A percentile compares a stretch with the other conserved stretches of the same genome.
Evolutionary conservation across 1,140 invertebrate genomes (phyloP).

Genomic region (Trichonephila clavata): DNA sequence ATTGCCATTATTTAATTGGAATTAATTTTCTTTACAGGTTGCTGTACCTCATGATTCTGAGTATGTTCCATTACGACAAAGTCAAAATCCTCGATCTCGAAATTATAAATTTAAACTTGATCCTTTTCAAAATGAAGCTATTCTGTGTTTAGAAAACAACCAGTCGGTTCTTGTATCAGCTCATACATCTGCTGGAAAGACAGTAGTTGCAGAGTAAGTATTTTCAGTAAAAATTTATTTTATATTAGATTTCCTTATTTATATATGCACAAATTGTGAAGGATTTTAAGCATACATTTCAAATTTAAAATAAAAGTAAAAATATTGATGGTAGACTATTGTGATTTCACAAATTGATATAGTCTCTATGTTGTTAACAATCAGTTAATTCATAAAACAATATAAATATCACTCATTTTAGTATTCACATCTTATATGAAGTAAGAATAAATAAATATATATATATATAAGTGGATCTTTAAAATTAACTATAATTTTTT

Average conservation of each 20-base stretch:
- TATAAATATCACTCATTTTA: too few species aligned
- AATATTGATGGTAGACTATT: too few species aligned
- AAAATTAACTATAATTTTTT: too few species aligned
- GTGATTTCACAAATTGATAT: too few species aligned
- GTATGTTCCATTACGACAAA: constrained; percentile 87
- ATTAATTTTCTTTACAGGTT: constrained; percentile 37
- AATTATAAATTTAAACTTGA: constrained; percentile 97
- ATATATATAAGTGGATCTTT: too few species aligned
- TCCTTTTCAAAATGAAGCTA: constrained; percentile 99
- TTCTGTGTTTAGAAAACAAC: constrained; percentile 98
- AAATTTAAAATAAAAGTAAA: too few species aligned
- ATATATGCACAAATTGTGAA: too few species aligned
- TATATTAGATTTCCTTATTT: not conserved
- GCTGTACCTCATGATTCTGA: constrained; percentile 92
- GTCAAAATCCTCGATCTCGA: constrained; percentile 88
- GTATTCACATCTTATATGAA: too few species aligned
- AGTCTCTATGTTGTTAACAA: too few species aligned
- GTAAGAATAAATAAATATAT: too few species aligned
- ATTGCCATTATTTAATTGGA: not conserved
- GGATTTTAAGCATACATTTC: too few species aligned
- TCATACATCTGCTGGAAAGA: constrained; percentile 99
- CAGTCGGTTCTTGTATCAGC: constrained; percentile 98
- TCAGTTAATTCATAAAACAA: too few species aligned
- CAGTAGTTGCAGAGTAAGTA: constrained; percentile 95
- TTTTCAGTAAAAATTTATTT: not conserved